A percentile compares a stretch with the other conserved stretches of the same genome.
phyloP scores from a whole-genome alignment of 92 coral and sea anemone species.

The Muricea muricata region DNA sequence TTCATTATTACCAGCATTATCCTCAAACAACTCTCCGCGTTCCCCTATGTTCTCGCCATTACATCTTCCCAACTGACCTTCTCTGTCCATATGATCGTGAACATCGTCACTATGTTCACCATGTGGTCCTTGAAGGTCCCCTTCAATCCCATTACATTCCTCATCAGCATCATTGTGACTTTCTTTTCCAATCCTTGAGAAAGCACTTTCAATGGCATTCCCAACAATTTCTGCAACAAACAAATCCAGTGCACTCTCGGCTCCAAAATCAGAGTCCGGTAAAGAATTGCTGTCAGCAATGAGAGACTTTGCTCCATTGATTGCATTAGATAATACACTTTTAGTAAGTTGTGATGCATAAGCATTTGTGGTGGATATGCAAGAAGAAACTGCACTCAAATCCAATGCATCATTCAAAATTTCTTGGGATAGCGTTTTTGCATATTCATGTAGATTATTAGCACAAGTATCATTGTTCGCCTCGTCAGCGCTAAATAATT shows the following conservation, averaged over 20 bases:
- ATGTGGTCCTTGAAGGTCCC: not conserved
- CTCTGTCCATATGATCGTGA: not conserved
- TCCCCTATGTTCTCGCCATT: not conserved
- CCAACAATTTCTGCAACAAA: conserved; percentile 18
- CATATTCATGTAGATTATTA: conserved; percentile 1
- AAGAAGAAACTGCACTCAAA: not conserved
- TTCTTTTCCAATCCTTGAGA: conserved; percentile 12
- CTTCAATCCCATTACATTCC: not conserved
- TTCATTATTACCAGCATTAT: not conserved
- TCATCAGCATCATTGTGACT: not conserved
- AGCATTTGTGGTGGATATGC: not conserved
- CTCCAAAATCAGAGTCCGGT: not conserved
- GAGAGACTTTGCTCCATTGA: conserved; percentile 5
- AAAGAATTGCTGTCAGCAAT: not conserved
- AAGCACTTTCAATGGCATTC: conserved; percentile 5
- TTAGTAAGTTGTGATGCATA: conserved; percentile 21
- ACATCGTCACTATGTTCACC: not conserved
- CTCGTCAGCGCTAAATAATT: not conserved
- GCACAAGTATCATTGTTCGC: not conserved
- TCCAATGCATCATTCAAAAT: conserved; percentile 13
- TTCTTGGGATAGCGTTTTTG: conserved; percentile 30
- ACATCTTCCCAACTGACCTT: not conserved
- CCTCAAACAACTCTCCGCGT: not conserved
- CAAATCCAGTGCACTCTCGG: conserved; percentile 6
- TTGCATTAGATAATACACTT: conserved; percentile 9